Percentiles rank a stretch among this genome's conserved stretches.
These are phyloP conservation scores for Drosophila incognita DNA, from an alignment of 2,888 invertebrate species.

Conservation along the genomic window DNA sequence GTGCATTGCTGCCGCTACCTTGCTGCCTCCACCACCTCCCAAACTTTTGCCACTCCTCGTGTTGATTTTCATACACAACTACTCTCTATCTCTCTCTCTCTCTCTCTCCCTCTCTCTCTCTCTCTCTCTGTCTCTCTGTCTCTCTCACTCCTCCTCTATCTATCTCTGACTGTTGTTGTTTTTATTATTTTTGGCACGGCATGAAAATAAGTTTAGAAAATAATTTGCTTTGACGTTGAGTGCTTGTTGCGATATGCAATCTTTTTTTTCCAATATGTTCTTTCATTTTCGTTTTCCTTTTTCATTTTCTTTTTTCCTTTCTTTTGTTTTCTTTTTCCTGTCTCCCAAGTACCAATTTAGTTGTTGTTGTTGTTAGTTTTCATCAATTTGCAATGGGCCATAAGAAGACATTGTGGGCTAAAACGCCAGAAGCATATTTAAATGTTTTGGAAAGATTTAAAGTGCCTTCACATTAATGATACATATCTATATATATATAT, in stretches of 20 bases:
- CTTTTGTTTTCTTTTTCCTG: background rate
- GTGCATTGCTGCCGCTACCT: slow-evolving; percentile 10
- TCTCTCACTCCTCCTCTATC: background rate
- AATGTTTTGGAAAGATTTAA: slow-evolving; percentile 60
- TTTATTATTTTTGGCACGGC: slow-evolving; percentile 80
- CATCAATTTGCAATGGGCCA: slow-evolving; percentile 12
- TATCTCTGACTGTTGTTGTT: slow-evolving; percentile 39
- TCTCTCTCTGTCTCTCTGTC: background rate
- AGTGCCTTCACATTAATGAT: slow-evolving; percentile 6
- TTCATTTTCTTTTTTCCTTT: background rate
- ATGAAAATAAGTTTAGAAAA: slow-evolving; percentile 79
- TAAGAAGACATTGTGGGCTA: slow-evolving; percentile 21
- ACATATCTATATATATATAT: too few relatives aligned
- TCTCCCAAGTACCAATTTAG: slow-evolving; percentile 7
- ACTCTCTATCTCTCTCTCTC: background rate
- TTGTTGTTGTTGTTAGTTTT: slow-evolving; percentile 41
- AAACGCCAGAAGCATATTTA: slow-evolving; percentile 32
- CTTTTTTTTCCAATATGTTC: slow-evolving; percentile 15
- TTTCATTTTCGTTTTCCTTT: background rate
- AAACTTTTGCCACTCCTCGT: slow-evolving; percentile 15
- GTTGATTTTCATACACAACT: slow-evolving; percentile 36
- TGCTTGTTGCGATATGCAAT: slow-evolving; percentile 76
- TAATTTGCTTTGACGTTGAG: slow-evolving; percentile 80
- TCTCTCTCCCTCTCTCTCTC: too few relatives aligned
- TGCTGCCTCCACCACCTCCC: background rate